Evolutionary conservation across 2,113 vertebrate species (phyloP), one percentile per base, ranked within the genome.

Genomic region (Rostratula benghalensis): DNA sequence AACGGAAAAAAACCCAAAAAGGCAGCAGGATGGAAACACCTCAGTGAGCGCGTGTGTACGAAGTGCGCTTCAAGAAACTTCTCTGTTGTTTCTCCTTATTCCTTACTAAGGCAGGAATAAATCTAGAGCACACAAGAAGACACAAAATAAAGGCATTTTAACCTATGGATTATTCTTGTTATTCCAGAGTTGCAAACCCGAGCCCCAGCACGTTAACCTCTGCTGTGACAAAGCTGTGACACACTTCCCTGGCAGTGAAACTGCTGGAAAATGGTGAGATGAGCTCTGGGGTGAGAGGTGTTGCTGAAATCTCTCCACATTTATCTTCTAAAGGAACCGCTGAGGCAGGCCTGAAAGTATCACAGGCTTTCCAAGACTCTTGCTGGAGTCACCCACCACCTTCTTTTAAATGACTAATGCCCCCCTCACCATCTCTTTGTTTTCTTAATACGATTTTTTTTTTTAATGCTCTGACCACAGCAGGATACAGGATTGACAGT

Each of bases 41-140:
- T 43, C 6, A 10, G 20, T 63, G 28, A 56, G 15, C 24, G n/a
- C 0, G 0, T 2, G 8, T 35, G 22, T 45, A 41, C 30, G 5
- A 28, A 68, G 22, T 33, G 10, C 17, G 77, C 56, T 81, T 56
- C 59, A 37, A 19, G 21, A 56, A 74, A 46, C 11, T 57, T 63
- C 3, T 22, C 3, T 22, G 13, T 12, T 41, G 13, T 31, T 77
- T 67, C 68, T 57, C 35, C 25, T 53, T 53, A 27, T 21, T 35
- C 43, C 5, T 73, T 86, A 54, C 59, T 65, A 46, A 71, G 8
- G 45, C 21, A 56, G 18, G 56, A 39, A 61, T 35, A 51, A 64
- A 53, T 7, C 20, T 31, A 46, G 77, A 48, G 22, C 11, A 45
- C 1, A 3, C 76, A 41, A 13, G 12, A 80, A 90, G n/a, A 3